Evolutionary conservation across 2,113 vertebrate species (phyloP), one percentile per base, ranked within the genome.

Genomic region (Tragelaphus imberbis): DNA sequence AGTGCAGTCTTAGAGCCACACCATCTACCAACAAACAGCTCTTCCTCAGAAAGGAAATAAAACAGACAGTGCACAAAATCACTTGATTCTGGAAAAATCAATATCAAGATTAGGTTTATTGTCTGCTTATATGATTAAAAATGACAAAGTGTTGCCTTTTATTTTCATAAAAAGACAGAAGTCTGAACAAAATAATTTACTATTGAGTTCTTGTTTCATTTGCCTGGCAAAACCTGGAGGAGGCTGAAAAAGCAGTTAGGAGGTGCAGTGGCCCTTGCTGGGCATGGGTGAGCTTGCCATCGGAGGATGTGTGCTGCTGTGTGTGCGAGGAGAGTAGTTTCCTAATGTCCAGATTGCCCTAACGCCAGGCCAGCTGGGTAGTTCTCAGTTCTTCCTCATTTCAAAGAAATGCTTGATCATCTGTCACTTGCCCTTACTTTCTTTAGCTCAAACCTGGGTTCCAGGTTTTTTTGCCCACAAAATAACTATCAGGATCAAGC

Each of bases 81-180:
- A 98, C 98, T 98, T 98, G 98, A 98, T 99, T 98, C 97, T 97
- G 98, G 97, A 97, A 97, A 98, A 98, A 99, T 99, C 99, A 98
- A 99, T 99, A 98, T 98, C 93, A 36, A 98, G 99, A 99, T 99
- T 98, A 99, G 98, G 98, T 99, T 99, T 99, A 98, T 99, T 98
- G 96, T 98, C 98, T 98, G 95, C 97, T 99, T 98, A 98, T 98
- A 97, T 98, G 97, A 98, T 98, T 99, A 98, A 99, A 99, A 99
- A 99, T 99, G 98, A 98, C 98, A 98, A 98, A 98, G 97, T 98
- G 98, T 98, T 99, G 98, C 77, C 98, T 99, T 98, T 98, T 98
- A 99, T 99, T 99, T 99, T 99, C 98, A 98, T 98, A 98, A 99
- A 98, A 98, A 98, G 97, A 97, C 98, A 98, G 98, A 99, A 98